Evolutionary conservation across 2,113 vertebrate species (phyloP).

Genomic region (Mixornis gularis): DNA sequence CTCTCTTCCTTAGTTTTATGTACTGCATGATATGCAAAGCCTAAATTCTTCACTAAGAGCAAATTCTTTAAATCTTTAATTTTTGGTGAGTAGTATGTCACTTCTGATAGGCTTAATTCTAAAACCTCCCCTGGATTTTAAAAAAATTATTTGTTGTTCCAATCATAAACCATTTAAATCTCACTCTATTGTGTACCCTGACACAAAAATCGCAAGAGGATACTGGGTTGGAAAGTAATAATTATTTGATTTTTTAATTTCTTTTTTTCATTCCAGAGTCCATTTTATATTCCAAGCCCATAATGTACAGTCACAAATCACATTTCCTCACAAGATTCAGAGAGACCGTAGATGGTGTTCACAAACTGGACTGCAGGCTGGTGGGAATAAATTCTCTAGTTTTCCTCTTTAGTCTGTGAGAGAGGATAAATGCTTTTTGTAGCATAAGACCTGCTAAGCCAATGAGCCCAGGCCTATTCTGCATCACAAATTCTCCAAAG

Average conservation of each 20-base stretch:
- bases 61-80: not conserved
- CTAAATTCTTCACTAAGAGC: not conserved
- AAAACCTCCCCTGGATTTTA: not conserved
- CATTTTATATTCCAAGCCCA: not conserved
- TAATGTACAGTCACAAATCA: not conserved
- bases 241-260: not conserved
- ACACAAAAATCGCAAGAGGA: not conserved
- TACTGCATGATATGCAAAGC: not conserved
- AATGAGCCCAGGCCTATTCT: not conserved
- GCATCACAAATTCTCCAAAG: not conserved
- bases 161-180: not conserved
- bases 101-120: not conserved
- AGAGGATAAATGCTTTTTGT: not conserved
- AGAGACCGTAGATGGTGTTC: not conserved
- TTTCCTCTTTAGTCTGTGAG: not conserved
- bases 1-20: not conserved
- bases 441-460: not conserved
- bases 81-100: not conserved
- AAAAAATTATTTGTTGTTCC: not conserved
- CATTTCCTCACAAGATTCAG: not conserved
- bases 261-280: not conserved
- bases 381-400: not conserved
- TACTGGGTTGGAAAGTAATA: not conserved
- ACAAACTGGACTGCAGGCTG: not conserved
- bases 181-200: not conserved